These are phyloP conservation scores for Nycteola revayana DNA, from an alignment of 2,888 invertebrate genomes.

Conservation along the genomic window DNA sequence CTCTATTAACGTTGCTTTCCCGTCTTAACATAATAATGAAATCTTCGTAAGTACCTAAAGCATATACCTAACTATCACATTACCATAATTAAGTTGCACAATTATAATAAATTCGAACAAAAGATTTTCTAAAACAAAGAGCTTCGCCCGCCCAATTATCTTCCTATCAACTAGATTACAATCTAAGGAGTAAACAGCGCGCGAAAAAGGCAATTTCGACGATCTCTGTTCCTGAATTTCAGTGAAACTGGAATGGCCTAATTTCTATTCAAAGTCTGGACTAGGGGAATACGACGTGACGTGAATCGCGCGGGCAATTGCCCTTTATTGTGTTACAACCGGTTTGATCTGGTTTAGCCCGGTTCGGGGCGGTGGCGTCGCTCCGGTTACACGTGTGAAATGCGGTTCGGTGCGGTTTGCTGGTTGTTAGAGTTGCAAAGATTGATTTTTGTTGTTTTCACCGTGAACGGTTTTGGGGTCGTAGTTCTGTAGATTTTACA, in stretches of 20 bases:
- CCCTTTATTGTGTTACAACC: constrained; percentile 56
- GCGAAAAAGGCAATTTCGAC: constrained; percentile 28
- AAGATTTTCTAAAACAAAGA: too few relatives aligned
- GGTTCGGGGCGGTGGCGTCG: constrained; percentile 22
- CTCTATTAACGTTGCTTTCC: too few relatives aligned
- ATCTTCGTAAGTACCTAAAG: too few relatives aligned
- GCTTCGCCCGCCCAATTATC: constrained; percentile 9
- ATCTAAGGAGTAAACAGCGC: constrained; percentile 24
- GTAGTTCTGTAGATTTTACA: too few relatives aligned
- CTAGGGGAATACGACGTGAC: constrained; percentile 47
- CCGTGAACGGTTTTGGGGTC: too few relatives aligned
- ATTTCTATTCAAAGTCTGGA: constrained; percentile 51
- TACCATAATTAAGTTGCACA: too few relatives aligned
- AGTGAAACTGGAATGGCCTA: constrained; percentile 42
- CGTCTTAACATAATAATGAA: too few relatives aligned
- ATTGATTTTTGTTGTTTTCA: constrained; percentile 14
- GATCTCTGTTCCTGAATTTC: constrained; percentile 29
- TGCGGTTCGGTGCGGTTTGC: constrained; percentile 30
- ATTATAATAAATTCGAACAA: too few relatives aligned
- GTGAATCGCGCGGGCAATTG: constrained; percentile 47
- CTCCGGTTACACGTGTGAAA: constrained; percentile 31
- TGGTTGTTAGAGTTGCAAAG: constrained; percentile 23
- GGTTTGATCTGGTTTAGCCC: constrained; percentile 31
- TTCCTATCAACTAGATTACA: constrained; percentile 25
- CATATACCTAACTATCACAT: too few relatives aligned